These are phyloP conservation scores for Tenebrosternarchus preto DNA, from an alignment of 2,113 vertebrate species.

Conservation along the genomic window DNA sequence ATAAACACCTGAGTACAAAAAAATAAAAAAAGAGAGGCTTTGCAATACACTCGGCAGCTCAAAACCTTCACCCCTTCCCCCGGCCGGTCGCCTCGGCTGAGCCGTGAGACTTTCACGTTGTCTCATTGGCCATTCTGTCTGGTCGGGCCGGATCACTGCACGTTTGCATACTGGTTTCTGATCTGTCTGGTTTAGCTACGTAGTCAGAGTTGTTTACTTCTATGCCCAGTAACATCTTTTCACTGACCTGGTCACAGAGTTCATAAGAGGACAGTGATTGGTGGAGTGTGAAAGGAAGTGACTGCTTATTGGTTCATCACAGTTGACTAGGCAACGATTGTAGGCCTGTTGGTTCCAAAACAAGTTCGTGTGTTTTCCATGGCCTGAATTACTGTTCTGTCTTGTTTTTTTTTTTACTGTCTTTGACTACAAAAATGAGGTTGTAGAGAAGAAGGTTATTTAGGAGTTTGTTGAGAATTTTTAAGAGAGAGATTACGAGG, in stretches of 20 bases:
- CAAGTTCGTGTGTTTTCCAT: not conserved
- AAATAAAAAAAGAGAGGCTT: not conserved
- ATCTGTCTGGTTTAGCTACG: not conserved
- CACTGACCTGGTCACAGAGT: not conserved
- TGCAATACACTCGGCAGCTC: not conserved
- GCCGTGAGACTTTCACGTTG: not conserved
- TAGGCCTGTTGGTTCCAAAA: not conserved
- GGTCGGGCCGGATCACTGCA: not conserved
- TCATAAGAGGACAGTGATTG: not conserved
- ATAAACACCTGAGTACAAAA: constrained; percentile 62
- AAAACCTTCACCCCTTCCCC: not conserved
- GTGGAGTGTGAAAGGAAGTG: not conserved
- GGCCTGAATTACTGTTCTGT: not conserved
- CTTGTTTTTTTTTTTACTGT: constrained; percentile 4
- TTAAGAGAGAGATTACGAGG: not conserved
- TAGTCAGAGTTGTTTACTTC: not conserved
- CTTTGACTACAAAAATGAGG: constrained; percentile 49
- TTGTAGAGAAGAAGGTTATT: not conserved
- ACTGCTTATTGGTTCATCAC: not conserved
- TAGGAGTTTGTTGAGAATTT: not conserved
- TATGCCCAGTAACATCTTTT: not conserved
- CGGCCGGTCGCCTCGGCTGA: too few species aligned
- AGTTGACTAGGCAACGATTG: not conserved
- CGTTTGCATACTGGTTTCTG: not conserved
- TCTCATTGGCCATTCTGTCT: not conserved